Conservation (phyloP, 2,797 vertebrate species). For the Brachyrhaphis roseni region DNA sequence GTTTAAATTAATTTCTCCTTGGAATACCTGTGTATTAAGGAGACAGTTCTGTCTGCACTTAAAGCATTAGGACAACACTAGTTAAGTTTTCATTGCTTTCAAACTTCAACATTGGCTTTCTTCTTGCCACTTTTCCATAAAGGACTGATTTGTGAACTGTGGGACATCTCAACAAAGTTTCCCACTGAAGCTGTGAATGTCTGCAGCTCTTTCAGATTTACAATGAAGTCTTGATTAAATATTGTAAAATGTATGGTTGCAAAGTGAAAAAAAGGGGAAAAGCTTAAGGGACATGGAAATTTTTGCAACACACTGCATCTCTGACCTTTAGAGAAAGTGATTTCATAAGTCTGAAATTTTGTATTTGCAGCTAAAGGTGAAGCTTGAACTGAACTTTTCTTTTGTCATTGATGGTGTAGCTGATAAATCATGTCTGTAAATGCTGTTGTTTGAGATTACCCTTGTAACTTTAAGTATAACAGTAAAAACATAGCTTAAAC, state of each 20-base stretch:
- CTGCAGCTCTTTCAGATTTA: too few relatives aligned
- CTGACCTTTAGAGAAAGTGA: background rate
- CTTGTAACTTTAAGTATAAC: background rate
- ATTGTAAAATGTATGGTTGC: background rate
- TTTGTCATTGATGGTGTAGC: background rate
- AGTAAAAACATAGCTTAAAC: conserved; percentile 14
- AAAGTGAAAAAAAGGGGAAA: background rate
- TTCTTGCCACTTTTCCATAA: too few relatives aligned
- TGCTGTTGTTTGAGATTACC: conserved; percentile 3
- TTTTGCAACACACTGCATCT: background rate
- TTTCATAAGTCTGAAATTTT: background rate
- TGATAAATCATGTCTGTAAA: background rate
- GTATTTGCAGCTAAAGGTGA: background rate
- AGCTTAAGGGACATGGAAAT: background rate
- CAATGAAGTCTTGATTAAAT: background rate
- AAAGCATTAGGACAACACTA: background rate
- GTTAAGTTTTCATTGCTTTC: background rate
- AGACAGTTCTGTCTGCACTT: background rate
- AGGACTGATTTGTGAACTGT: too few relatives aligned
- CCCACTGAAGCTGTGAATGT: too few relatives aligned
- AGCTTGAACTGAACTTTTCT: background rate
- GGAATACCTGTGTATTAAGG: background rate
- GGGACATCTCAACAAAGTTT: too few relatives aligned
- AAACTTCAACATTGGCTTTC: too few relatives aligned
- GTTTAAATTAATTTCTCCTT: background rate